Evolutionary conservation across 2,797 vertebrate species (phyloP).

Genomic region (Sciaenops ocellatus): DNA sequence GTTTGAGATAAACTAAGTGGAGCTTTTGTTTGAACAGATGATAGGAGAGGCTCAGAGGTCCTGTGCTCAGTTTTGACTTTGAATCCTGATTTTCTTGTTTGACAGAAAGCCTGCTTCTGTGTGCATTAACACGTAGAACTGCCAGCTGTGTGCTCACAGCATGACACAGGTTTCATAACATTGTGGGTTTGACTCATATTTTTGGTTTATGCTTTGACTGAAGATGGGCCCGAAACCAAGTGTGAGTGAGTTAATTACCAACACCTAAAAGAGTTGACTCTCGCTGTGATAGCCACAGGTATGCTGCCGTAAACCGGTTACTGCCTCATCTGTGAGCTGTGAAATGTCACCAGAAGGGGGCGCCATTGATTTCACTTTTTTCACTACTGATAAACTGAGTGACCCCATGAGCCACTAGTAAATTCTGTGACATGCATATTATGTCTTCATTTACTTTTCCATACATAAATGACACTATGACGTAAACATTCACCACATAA

Average conservation of each 20-base stretch:
- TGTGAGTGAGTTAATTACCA: neutral
- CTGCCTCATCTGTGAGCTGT: neutral
- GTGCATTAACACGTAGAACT: neutral
- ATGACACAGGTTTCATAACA: neutral
- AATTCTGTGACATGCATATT: neutral
- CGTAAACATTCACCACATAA: neutral
- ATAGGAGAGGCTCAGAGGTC: neutral
- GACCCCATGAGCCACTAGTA: neutral
- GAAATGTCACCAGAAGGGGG: constrained; percentile 50
- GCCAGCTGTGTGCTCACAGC: neutral
- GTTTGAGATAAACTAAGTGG: no score
- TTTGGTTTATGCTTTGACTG: neutral
- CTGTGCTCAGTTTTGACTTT: neutral
- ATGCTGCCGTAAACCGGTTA: neutral
- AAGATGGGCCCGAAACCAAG: neutral
- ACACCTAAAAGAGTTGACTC: neutral
- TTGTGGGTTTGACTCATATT: neutral
- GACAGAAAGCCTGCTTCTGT: neutral
- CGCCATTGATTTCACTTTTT: constrained; percentile 16
- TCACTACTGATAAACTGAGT: neutral
- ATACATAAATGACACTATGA: neutral
- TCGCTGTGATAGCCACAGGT: neutral
- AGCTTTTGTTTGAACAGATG: neutral
- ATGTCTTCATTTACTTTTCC: neutral
- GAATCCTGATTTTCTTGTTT: neutral